Conservation (phyloP, 2,797 vertebrate genomes). For the Myoxocephalus aenaeus region DNA sequence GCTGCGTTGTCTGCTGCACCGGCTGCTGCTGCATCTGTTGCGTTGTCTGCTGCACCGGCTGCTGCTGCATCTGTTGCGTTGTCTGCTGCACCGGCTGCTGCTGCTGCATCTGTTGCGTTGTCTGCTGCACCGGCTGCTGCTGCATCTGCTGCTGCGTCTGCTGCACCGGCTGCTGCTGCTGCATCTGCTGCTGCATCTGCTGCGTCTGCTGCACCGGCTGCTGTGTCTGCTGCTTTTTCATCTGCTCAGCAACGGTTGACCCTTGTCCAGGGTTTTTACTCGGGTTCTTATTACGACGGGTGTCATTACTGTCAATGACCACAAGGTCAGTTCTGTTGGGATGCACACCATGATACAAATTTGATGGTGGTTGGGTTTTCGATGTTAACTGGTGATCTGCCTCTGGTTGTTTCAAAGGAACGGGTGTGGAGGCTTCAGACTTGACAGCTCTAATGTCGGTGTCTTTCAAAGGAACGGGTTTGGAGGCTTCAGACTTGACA, state of each 20-base stretch:
- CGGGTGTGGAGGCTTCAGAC: conserved; percentile 41
- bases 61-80: too few species aligned
- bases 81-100: background rate
- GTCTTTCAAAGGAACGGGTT: too few species aligned
- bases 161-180: too few species aligned
- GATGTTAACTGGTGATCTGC: background rate
- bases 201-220: background rate
- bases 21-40: background rate
- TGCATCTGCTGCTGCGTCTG: too few species aligned
- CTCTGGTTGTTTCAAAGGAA: conserved; percentile 40
- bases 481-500: conserved; percentile 38
- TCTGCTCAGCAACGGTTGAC: background rate
- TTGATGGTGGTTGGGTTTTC: background rate
- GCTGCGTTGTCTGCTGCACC: too few species aligned
- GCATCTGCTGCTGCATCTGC: too few species aligned
- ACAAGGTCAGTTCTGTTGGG: conserved; percentile 57
- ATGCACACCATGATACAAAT: conserved; percentile 29
- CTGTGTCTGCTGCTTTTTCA: background rate
- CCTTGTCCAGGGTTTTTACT: conserved; percentile 17
- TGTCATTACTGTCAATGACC: conserved; percentile 30
- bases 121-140: background rate
- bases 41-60: background rate
- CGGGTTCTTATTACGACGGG: background rate
- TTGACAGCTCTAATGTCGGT: conserved; percentile 41
- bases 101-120: background rate